Percentiles rank a stretch among this genome's conserved stretches.
phyloP scores from a whole-genome alignment of 2,888 invertebrate genomes.

The Campoplex capitator region DNA sequence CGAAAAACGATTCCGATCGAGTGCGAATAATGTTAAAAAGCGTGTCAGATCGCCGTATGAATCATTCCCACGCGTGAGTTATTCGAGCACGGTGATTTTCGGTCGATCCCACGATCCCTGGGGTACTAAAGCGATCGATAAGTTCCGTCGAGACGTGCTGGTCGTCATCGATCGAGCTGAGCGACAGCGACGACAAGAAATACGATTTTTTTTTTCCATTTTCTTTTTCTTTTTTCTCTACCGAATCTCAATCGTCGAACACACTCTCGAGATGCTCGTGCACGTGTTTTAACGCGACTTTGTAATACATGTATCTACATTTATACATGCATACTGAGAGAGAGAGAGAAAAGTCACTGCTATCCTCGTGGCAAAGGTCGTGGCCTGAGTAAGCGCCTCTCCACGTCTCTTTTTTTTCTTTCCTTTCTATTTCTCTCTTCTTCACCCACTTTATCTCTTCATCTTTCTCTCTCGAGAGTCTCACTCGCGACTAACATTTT shows the following conservation, averaged over 20 bases:
- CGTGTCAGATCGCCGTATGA: constrained; percentile 27
- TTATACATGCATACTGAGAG: not conserved
- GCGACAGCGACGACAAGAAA: constrained; percentile 9
- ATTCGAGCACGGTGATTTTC: constrained; percentile 58
- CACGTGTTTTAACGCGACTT: constrained; percentile 61
- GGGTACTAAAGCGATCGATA: constrained; percentile 35
- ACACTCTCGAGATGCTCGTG: constrained; percentile 46
- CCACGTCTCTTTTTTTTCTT: constrained; percentile 1
- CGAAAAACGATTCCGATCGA: not conserved
- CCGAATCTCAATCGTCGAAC: constrained; percentile 28
- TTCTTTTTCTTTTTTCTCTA: not conserved
- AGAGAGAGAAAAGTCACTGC: constrained; percentile 29
- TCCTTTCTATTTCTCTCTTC: constrained; percentile 10
- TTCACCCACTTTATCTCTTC: not conserved
- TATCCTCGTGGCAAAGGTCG: constrained; percentile 65
- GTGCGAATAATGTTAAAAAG: constrained; percentile 11
- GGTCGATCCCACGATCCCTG: constrained; percentile 64
- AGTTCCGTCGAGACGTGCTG: constrained; percentile 27
- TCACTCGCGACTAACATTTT: constrained; percentile 55
- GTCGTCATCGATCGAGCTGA: constrained; percentile 1
- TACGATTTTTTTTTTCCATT: not conserved
- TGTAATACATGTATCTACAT: not conserved
- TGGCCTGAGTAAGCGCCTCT: constrained; percentile 40
- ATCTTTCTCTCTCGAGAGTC: constrained; percentile 1
- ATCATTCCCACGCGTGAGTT: constrained; percentile 60